Base-by-base conservation (phyloP, 2,888 invertebrate species). In the Malacosoma neustria region DNA sequence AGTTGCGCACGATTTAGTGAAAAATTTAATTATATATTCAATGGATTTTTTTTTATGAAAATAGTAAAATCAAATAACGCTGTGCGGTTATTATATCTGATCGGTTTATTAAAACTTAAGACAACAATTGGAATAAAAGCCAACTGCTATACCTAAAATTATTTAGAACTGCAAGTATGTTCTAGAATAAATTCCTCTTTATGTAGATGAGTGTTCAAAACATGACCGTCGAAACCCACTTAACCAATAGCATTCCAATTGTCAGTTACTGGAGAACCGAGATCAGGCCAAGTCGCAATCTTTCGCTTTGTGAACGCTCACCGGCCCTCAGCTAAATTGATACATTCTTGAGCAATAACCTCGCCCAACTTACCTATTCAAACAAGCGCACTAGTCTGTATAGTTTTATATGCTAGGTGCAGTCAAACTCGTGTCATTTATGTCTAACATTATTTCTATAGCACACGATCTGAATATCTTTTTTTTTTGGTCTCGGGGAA, bases 291-390 rank as follows among this genome's bases (percentile, higher is more conserved):
- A 65, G 58, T 64, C 71, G 65, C 72, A 69, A 74, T 76, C 69
- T 75, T 63, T 68, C 57, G 68, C 70, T 71, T 69, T 67, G 71
- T 69, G 61, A 62, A 59, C 65, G 66, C 61, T 61, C 59, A 61
- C 64, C 59, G 68, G 75, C 73, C 72, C 76, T 76, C 72, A 64
- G 70, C 72, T 72, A 74, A 76, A 81, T 74, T 73, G 76, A 80
- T 76, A 82, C 76, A 72, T 73, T 73, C 71, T 80, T 80, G 79
- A 77, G 76, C 80, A 81, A 81, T 69, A 75, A 71, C 76, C 77
- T 77, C 74, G 74, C 71, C 70, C 71, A 77, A 76, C 73, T 75
- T 76, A 76, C 73, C 74, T 76, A 77, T 71, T 72, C 62, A 72
- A 73, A 72, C 74, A 73, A 75, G 72, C 68, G 61, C 63, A 70